Evolutionary conservation across 1,140 invertebrate genomes (phyloP), one percentile per base, ranked within the genome.

Genomic region (Plectrocnemia conspersa): DNA sequence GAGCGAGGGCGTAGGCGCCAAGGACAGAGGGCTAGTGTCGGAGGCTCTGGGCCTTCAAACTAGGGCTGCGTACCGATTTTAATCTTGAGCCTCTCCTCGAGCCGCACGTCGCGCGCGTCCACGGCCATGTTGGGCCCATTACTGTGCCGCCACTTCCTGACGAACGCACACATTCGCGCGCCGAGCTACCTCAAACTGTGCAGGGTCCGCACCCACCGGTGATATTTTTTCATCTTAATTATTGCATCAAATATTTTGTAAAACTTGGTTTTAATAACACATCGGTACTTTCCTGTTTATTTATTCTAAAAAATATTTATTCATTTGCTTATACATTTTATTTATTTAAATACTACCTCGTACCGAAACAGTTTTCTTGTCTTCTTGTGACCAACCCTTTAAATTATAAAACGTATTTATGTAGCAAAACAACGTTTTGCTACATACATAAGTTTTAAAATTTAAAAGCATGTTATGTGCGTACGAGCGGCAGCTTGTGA

Each of bases 81-180:
- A 69, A 89, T 88, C 82, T 84, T 88, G 73, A 90, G 81, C 74
- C 85, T 82, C 79, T 90, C 86, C 73, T 86, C 85, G 75, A 88
- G 82, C 78, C 87, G 83, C 77, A 89, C 85, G 82, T 85, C 82
- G 79, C 81, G 82, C 79, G 80, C 82, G 76, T 83, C 82, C 77
- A 86, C 85, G 77, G 86, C 86, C 86, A 89, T 89, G 82, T 86
- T 87, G 82, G 78, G 82, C 82, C 81, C 82, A 84, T 84, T 77
- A 78, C 77, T 79, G 73, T 70, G 69, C 23, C 22, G 10, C 40
- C 52, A 54, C 45, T 54, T 58, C 49, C 49, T 58, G 58, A 15
- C 36, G 5, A 10, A 38, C 36, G 10, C 36, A 38, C 36, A 38
- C 36, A 13, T 21, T 21, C 21, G 13, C 13, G 13, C 41, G 9